Evolutionary conservation across 2,888 invertebrate genomes (phyloP).

Genomic region (Pseudeuparius sepicola): DNA sequence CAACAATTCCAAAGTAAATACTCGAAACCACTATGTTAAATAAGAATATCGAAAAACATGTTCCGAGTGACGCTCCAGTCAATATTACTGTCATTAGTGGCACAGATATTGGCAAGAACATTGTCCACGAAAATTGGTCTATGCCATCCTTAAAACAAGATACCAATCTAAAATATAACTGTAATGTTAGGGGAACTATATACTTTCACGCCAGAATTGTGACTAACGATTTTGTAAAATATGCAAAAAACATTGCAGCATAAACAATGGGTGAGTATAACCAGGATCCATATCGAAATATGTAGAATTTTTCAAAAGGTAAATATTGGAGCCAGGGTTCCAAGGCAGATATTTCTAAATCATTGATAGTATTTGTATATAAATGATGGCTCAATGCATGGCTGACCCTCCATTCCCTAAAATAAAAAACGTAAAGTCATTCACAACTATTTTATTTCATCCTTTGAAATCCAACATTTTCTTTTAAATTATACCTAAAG

Average conservation of each 20-base stretch:
- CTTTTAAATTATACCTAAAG: too few relatives aligned
- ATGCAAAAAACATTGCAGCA: constrained; percentile 16
- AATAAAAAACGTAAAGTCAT: constrained; percentile 28
- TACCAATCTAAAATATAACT: not conserved
- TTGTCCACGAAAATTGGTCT: constrained; percentile 7
- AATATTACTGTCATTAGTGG: constrained; percentile 20
- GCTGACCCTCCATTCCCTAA: constrained; percentile 60
- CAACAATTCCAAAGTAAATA: constrained; percentile 52
- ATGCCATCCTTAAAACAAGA: not conserved
- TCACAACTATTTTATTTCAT: too few relatives aligned
- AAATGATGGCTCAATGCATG: constrained; percentile 71
- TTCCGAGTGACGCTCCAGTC: constrained; percentile 23
- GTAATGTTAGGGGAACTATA: too few relatives aligned
- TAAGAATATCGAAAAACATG: constrained; percentile 44
- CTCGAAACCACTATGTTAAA: constrained; percentile 53
- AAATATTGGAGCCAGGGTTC: constrained; percentile 57
- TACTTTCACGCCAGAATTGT: too few relatives aligned
- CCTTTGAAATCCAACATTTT: too few relatives aligned
- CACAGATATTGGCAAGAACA: constrained; percentile 25
- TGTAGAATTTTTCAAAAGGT: constrained; percentile 46
- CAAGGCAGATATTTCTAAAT: constrained; percentile 56
- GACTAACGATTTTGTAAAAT: constrained; percentile 22
- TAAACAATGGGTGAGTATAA: constrained; percentile 38
- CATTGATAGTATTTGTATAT: constrained; percentile 67
- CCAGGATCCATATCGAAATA: constrained; percentile 45